Conservation (phyloP, 2,113 vertebrate species). For the Petromus typicus region DNA sequence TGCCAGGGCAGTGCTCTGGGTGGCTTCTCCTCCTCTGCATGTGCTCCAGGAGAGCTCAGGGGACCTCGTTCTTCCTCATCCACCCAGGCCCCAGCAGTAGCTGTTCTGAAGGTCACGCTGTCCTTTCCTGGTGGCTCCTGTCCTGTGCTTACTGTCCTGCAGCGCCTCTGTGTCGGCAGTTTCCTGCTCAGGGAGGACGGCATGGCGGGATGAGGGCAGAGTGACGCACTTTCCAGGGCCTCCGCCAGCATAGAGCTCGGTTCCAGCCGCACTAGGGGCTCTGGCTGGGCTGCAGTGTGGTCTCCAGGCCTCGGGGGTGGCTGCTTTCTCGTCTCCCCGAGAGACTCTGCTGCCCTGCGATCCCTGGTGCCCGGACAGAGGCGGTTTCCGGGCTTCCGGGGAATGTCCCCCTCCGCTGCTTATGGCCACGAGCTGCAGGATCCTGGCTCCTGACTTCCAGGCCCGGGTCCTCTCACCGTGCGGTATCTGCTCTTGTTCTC, state of each 20-base stretch:
- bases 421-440: background rate
- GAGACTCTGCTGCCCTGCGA: background rate
- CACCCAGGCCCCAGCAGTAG: rapidly evolving
- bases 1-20: background rate
- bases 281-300: background rate
- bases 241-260: background rate
- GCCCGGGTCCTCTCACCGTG: background rate
- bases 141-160: background rate
- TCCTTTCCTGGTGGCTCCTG: background rate
- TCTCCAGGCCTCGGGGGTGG: too few species aligned
- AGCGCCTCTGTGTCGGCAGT: background rate
- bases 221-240: background rate
- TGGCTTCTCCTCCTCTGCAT: rapidly evolving
- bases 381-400: background rate
- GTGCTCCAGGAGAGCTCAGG: too few species aligned
- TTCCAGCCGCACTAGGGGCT: background rate
- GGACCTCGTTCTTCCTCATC: rapidly evolving
- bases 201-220: background rate
- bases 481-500: rapidly evolving
- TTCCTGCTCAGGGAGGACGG: background rate
- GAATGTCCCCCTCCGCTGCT: background rate
- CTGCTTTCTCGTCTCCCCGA: background rate
- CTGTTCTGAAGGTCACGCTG: background rate
- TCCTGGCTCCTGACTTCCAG: background rate
- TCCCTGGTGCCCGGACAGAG: background rate